Evolutionary conservation across 2,888 invertebrate genomes (phyloP).

Genomic region (Lacanobia oleracea): DNA sequence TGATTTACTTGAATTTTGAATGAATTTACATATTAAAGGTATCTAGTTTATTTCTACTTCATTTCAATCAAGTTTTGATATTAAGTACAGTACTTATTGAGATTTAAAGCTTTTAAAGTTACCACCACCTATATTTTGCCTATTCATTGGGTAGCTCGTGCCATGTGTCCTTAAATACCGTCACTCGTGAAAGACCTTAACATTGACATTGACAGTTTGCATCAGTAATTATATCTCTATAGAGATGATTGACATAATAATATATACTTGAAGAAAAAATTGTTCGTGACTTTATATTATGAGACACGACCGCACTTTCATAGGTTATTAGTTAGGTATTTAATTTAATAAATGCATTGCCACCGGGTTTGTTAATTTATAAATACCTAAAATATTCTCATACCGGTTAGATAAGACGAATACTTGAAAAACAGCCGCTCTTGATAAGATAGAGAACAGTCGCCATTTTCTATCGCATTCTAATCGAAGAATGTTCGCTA

Average conservation of each 20-base stretch:
- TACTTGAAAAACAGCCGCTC: conserved; percentile 16
- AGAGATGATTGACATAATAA: conserved; percentile 22
- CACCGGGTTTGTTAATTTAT: conserved; percentile 10
- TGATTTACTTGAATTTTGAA: too few species aligned
- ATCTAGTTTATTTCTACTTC: too few species aligned
- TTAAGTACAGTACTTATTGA: too few species aligned
- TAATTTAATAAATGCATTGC: conserved; percentile 18
- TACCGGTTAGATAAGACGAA: conserved; percentile 15
- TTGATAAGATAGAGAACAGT: not conserved
- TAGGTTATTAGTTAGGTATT: not conserved
- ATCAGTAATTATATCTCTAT: conserved; percentile 25
- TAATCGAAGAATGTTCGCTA: conserved; percentile 25
- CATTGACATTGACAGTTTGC: conserved; percentile 3
- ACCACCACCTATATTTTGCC: too few species aligned
- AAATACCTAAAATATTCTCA: conserved; percentile 3
- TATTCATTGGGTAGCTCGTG: not conserved
- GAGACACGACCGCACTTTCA: not conserved
- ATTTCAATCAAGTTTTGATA: too few species aligned
- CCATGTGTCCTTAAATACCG: conserved; percentile 9
- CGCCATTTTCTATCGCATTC: conserved; percentile 41
- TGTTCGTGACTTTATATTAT: not conserved
- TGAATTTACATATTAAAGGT: too few species aligned
- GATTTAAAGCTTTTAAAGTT: not conserved
- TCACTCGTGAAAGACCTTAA: conserved; percentile 3
- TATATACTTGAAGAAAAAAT: conserved; percentile 21